Base-by-base conservation (phyloP, 2,888 invertebrate genomes). In the Noctua comes region DNA sequence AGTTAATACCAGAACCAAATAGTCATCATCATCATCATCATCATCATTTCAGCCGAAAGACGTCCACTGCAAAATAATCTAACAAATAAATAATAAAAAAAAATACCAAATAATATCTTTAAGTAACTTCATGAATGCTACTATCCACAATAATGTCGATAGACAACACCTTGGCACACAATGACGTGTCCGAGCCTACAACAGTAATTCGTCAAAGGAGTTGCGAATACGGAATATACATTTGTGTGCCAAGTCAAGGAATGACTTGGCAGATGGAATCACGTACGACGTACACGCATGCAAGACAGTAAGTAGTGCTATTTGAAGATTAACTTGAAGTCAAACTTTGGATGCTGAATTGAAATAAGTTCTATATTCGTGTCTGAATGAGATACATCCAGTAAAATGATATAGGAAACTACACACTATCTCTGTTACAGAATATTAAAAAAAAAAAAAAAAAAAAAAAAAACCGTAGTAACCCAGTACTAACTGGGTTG, bases 121-220 rank as follows among this genome's bases (percentile, higher is more conserved):
- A 31, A 31, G 0, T 57, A 27, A 64, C 4, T 43, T 21, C 7
- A 24, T 48, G 31, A 5, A 46, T 54, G 18, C 4, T 24, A n/a
- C 7, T 18, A 31, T 31, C 8, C 16, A 57, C 46, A 48, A 46
- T 54, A 18, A 16, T 51, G n/a, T 73, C 6, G 13, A 54, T 21
- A 40, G 36, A 64, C 46, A 68, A 51, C 51, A 36, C 36, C 24
- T 62, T 13, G 27, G 27, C 46, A 31, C 51, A 82, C 40, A 24
- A 27, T 24, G 16, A 54, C 46, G 24, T 57, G 8, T 68, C n/a
- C 16, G n/a, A 40, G 40, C n/a, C 59, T 31, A 24, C 0, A 11
- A 16, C 10, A 57, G 18, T 76, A 48, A 64, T 64, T 68, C 13
- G 64, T 68, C 68, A 83, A 83, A 80, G 77, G 83, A 83, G 2